Conservation (phyloP, 2,113 vertebrate genomes). For the Gymnobelideus leadbeateri region DNA sequence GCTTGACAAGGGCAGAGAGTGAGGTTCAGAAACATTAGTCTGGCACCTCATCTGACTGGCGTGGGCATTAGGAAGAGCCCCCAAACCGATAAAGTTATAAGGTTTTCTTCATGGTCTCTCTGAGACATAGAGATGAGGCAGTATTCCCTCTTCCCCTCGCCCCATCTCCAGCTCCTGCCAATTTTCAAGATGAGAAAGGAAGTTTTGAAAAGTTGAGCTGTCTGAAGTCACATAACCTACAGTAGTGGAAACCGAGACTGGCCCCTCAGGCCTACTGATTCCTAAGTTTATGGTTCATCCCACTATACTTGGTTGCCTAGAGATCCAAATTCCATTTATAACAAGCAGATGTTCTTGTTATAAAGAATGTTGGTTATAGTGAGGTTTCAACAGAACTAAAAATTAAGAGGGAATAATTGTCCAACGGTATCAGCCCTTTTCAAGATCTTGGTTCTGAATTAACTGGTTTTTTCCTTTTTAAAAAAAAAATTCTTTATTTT, state of each 20-base stretch:
- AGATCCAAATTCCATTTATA: background rate
- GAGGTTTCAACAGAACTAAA: conserved; percentile 23
- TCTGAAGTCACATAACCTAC: background rate
- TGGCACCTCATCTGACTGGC: background rate
- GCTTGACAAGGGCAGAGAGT: background rate
- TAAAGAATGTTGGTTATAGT: background rate
- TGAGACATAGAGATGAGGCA: background rate
- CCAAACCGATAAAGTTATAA: background rate
- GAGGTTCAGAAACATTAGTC: background rate
- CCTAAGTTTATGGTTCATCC: background rate
- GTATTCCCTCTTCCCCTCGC: background rate
- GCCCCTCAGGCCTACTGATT: background rate
- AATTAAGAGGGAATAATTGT: background rate
- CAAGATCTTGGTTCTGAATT: background rate
- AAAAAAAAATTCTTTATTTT: background rate
- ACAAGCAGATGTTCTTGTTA: background rate
- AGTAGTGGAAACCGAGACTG: background rate
- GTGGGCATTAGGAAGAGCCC: background rate
- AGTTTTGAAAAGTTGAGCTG: background rate
- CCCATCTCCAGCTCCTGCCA: background rate
- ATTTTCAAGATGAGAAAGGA: conserved; percentile 19
- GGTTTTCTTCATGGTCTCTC: background rate
- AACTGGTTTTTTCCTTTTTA: background rate
- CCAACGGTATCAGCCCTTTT: background rate
- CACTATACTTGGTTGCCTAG: background rate